Conservation (phyloP, 2,888 invertebrate species). For the Odontocolon sp. region DNA sequence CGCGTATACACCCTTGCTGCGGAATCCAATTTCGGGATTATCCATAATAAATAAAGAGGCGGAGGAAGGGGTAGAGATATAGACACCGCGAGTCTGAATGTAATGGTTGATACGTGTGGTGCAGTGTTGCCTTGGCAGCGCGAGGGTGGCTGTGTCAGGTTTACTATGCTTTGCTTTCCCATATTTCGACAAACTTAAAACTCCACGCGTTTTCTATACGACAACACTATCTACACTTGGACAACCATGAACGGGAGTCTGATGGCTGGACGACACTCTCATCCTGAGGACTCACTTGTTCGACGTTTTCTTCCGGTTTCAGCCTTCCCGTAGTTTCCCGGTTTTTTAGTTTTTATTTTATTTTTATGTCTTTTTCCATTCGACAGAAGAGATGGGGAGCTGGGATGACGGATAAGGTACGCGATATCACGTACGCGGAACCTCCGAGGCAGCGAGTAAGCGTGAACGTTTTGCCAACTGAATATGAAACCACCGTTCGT, state of each 20-base stretch:
- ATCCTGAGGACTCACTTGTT: no score
- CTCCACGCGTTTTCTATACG: conserved; percentile 3
- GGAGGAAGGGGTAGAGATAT: conserved; percentile 46
- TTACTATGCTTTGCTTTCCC: not conserved
- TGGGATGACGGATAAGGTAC: not conserved
- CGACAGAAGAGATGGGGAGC: no score
- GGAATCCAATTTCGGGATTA: conserved; percentile 70
- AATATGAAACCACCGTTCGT: conserved; percentile 15
- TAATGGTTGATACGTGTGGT: conserved; percentile 58
- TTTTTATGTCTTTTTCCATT: no score
- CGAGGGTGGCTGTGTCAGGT: not conserved
- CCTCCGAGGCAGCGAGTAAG: not conserved
- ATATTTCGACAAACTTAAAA: conserved; percentile 38
- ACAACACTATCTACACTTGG: no score
- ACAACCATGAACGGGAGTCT: no score
- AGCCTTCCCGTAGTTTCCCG: no score
- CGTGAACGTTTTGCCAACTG: conserved; percentile 22
- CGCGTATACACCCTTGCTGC: conserved; percentile 29
- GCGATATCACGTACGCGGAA: not conserved
- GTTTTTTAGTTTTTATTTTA: no score
- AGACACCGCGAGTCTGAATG: no score
- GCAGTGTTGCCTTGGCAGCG: not conserved
- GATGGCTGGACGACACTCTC: no score
- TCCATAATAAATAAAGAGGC: conserved; percentile 69
- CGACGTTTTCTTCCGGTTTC: no score